Percentiles rank a stretch among this genome's conserved stretches.
Conservation (phyloP, 2,113 vertebrate genomes). For the Mustelus asterias region DNA sequence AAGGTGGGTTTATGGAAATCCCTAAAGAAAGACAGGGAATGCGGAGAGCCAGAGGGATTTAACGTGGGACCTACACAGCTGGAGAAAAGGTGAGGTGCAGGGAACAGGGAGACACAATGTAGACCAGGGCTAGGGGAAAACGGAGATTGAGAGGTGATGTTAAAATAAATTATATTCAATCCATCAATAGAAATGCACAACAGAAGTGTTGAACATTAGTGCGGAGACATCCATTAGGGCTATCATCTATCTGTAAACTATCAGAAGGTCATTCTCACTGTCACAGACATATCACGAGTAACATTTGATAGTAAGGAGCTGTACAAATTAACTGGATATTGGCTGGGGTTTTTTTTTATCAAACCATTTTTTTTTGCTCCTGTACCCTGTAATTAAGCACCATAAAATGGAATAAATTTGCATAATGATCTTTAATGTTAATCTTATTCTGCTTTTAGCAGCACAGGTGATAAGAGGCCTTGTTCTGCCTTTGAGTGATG, state of each 20-base stretch:
- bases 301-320: not conserved
- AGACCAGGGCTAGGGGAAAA: not conserved
- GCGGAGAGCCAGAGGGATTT: not conserved
- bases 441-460: slow-evolving; percentile 13
- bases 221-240: not conserved
- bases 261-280: not conserved
- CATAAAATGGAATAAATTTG: slow-evolving; percentile 25
- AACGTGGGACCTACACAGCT: not conserved
- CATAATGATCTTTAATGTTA: slow-evolving; percentile 29
- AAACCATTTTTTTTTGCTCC: not conserved
- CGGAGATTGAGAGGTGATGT: not conserved
- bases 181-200: not conserved
- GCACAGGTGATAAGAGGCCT: not conserved
- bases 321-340: not conserved
- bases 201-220: not conserved
- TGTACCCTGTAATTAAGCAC: slow-evolving; percentile 15
- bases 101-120: not conserved
- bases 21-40: not conserved
- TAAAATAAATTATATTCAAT: not conserved
- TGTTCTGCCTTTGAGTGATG: not conserved
- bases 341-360: not conserved
- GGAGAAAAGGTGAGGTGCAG: not conserved
- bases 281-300: not conserved
- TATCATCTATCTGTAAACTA: not conserved
- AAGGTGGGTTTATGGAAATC: not conserved